These are phyloP conservation scores for Catocala sponsa DNA, from an alignment of 2,888 invertebrate species.

Conservation along the genomic window DNA sequence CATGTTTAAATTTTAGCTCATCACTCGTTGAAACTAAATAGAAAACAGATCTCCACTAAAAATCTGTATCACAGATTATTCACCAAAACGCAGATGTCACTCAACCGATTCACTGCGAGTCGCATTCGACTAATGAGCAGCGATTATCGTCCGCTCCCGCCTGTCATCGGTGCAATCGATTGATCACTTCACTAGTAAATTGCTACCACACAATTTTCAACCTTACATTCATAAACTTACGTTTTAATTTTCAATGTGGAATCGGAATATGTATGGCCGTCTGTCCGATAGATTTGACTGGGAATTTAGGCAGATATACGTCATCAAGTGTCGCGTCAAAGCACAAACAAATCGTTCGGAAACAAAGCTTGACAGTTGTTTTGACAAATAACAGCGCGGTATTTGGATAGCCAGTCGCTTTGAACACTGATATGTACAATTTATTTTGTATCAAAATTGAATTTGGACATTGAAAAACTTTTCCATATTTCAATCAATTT, in stretches of 20 bases:
- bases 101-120: slow-evolving; percentile 64
- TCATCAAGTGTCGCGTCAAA: slow-evolving; percentile 66
- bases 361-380: slow-evolving; percentile 62
- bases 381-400: slow-evolving; percentile 51
- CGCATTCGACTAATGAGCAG: slow-evolving; percentile 71
- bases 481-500: neutral
- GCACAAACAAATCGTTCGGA: slow-evolving; percentile 58
- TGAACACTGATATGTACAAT: slow-evolving; percentile 36
- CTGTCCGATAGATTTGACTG: slow-evolving; percentile 77
- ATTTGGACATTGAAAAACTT: neutral
- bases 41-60: slow-evolving; percentile 48
- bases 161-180: slow-evolving; percentile 79
- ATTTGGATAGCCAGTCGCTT: slow-evolving; percentile 37
- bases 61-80: slow-evolving; percentile 51
- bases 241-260: slow-evolving; percentile 28
- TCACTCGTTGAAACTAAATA: slow-evolving; percentile 22
- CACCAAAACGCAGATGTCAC: slow-evolving; percentile 59
- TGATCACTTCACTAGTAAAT: slow-evolving; percentile 54
- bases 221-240: slow-evolving; percentile 31
- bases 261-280: slow-evolving; percentile 50
- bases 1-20: too few relatives aligned
- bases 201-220: slow-evolving; percentile 35
- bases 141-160: slow-evolving; percentile 73
- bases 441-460: slow-evolving; percentile 8
- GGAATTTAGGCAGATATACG: slow-evolving; percentile 74